Conservation (phyloP, 1,140 invertebrate genomes). For the Tachypleus tridentatus region DNA sequence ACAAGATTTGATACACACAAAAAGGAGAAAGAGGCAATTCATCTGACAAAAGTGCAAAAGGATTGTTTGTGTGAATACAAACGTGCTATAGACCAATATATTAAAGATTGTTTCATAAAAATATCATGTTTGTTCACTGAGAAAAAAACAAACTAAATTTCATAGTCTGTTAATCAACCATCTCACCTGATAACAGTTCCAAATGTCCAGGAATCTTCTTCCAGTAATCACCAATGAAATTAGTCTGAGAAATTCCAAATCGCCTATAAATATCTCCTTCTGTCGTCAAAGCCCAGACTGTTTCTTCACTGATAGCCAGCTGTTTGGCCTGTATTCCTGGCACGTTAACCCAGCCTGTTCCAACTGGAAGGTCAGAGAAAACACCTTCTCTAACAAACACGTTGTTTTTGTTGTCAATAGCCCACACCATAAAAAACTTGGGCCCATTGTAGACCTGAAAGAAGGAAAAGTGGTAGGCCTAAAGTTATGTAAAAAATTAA, state of each 20-base stretch:
- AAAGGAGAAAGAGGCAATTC: too few species aligned
- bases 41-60: too few species aligned
- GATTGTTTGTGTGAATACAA: too few species aligned
- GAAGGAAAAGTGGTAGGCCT: neutral
- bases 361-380: constrained; percentile 40
- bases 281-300: constrained; percentile 40
- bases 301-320: constrained; percentile 38
- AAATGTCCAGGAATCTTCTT: constrained; percentile 39
- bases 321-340: constrained; percentile 38
- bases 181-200: constrained; percentile 36
- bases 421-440: constrained; percentile 44
- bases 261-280: constrained; percentile 39
- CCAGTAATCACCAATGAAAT: constrained; percentile 44
- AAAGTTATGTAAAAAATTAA: too few species aligned
- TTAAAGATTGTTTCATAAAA: too few species aligned
- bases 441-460: constrained; percentile 37
- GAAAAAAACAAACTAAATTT: too few species aligned
- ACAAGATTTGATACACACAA: too few species aligned
- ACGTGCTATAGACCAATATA: too few species aligned
- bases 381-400: constrained; percentile 42
- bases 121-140: too few species aligned
- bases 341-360: constrained; percentile 40
- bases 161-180: too few species aligned
- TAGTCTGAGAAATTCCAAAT: constrained; percentile 37
- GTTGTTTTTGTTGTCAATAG: constrained; percentile 39